Evolutionary conservation across 2,888 invertebrate species (phyloP), one percentile per base, ranked within the genome.

Genomic region (Tinea pellionella): DNA sequence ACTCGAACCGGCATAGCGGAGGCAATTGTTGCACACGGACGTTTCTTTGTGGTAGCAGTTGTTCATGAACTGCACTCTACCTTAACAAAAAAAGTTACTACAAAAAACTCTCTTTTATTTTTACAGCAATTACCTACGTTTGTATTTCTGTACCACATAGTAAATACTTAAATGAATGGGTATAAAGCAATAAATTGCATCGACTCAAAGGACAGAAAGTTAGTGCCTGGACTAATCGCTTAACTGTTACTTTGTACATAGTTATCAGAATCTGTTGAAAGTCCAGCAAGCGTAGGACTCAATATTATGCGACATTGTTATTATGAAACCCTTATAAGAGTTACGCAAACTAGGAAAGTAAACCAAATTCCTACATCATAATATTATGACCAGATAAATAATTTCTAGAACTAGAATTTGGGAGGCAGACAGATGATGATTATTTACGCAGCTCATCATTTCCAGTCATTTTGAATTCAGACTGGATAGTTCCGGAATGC

Each of bases 331-430:
- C 43, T 65, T 63, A 62, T 63, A 64, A 59, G 62, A 61, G 61
- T 68, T 70, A 70, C 66, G 66, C 62, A 69, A 69, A 66, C 64
- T 60, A 62, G 65, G 69, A 71, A 72, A 73, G 69, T 72, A 61
- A 71, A 69, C 69, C 70, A 67, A 68, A 67, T 72, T 68, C 73
- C 70, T 65, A 2, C 18, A 3, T 55, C 1, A 24, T 55, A 18
- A 6, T 16, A 42, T 13, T 42, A 12, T 9, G 12, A 16, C 47
- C 6, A 47, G 16, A 47, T 47, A n/a, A 47, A 15, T 30, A 30
- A 7, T 30, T 9, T 37, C 11, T 37, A 24, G 6, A 24, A 24
- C n/a, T n/a, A n/a, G n/a, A n/a, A n/a, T n/a, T n/a, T n/a, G n/a
- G n/a, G n/a, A n/a, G n/a, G n/a, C n/a, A n/a, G n/a, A n/a, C n/a